These are phyloP conservation scores for Ormyrus nitidulus DNA, from an alignment of 2,888 invertebrate species.

Conservation along the genomic window DNA sequence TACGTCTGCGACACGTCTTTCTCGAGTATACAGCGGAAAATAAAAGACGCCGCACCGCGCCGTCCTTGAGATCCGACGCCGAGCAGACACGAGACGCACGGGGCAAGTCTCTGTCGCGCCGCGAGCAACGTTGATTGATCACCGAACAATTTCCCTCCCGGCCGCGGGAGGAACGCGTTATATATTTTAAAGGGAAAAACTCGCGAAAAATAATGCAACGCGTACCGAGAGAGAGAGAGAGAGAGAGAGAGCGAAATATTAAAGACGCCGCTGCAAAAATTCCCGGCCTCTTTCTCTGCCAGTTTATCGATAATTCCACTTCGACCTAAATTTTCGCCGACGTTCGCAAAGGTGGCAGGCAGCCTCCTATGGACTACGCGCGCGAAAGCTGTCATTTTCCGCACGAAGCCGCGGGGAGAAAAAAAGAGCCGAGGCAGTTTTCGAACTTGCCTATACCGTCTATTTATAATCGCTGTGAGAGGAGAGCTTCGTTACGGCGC, in stretches of 20 bases:
- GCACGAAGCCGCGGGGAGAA: neutral
- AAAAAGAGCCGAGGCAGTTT: neutral
- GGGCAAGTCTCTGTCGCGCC: neutral
- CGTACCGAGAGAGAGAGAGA: no score
- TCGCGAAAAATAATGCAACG: neutral
- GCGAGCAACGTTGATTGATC: constrained; percentile 20
- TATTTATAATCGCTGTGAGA: neutral
- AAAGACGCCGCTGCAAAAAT: constrained; percentile 12
- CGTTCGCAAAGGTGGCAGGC: constrained; percentile 6
- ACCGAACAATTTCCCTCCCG: constrained; percentile 19
- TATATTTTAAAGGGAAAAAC: neutral
- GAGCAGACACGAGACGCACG: neutral
- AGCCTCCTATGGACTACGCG: neutral
- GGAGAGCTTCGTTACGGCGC: constrained; percentile 15
- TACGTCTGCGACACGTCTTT: neutral
- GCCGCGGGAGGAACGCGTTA: neutral
- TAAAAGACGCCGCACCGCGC: neutral
- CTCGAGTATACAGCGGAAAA: neutral
- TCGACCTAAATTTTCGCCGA: constrained; percentile 49
- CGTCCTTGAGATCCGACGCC: neutral
- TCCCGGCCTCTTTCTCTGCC: neutral
- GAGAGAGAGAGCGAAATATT: neutral
- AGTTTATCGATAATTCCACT: constrained; percentile 44
- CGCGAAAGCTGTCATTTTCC: constrained; percentile 25
- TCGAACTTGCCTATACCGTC: neutral